Base-by-base conservation (phyloP, 2,888 invertebrate genomes). In the Chrysomela aeneicollis region DNA sequence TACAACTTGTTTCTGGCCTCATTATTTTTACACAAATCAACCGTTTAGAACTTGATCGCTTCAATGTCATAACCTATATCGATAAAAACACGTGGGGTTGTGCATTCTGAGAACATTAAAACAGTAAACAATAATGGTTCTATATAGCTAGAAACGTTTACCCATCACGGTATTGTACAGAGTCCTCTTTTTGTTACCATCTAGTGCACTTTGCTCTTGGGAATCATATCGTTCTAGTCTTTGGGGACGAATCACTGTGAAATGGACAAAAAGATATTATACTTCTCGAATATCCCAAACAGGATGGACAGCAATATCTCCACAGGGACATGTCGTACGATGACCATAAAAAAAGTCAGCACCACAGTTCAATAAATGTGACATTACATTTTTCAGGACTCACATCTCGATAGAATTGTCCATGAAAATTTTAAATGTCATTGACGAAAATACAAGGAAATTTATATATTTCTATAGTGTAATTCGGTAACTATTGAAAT, bases 21-120 rank as follows among this genome's bases (percentile, higher is more conserved):
- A 49, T 60, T 46, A 63, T 69, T 69, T 70, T 69, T 70, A 72
- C 68, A 42, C 42, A 72, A 71, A 73, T 67, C 63, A 51, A 51
- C 51, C 59, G 19, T 73, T 73, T 73, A 73, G 74, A 73, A 73
- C 73, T 70, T 73, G 70, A 63, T 70, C 73, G 73, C 72, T 73
- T 71, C 63, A 54, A 51, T 17, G 19, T 58, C 49, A 54, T 46
- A 59, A 59, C 52, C 53, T 50, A 42, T 52, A 60, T 63, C 55
- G 52, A 70, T 72, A 72, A 69, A 73, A 72, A 73, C 64, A 35
- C 35, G 35, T 35, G 35, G 35, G 12, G 12, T 35, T 71, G 73
- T 73, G 73, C 74, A 67, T 63, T 35, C 32, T 26, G 42, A 59
- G 55, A 64, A 53, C 37, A 22, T 53, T 18, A 17, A 26, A 63